Base-by-base conservation (phyloP, 2,888 invertebrate species). In the Branchinecta sandiegonensis region DNA sequence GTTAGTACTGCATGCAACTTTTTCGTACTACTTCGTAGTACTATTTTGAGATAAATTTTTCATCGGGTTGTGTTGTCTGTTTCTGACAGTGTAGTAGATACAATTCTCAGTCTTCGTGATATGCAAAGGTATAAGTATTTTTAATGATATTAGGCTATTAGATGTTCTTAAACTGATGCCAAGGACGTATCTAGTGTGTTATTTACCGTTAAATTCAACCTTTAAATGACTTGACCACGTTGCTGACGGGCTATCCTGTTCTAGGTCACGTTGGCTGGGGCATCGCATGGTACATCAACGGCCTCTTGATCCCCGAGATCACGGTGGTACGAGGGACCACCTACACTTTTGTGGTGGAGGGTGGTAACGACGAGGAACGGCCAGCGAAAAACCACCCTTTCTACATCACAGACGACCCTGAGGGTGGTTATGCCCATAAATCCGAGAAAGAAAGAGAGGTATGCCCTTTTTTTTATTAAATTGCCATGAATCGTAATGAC, bases 251-350 rank as follows among this genome's bases (percentile, higher is more conserved):
- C 47, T 70, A 48, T 14, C 46, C 47, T 67, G 73, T 73, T 73
- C 47, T 74, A 91, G 92, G 92, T 71, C 90, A 91, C 77, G 91
- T 92, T 17, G 93, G 93, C 48, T 91, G 91, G 90, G 92, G 92
- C 69, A 89, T 93, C 71, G 89, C 90, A 17, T 94, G 91, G 91
- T 94, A 91, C 80, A 85, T 94, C 76, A 93, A 94, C 79, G 92
- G 92, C 75, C 81, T 86, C 72, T 83, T 94, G 23, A 90, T 93
- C 72, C 94, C 94, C 0, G 93, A 94, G 79, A 80, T 94, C 47
- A 88, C 87, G 67, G 88, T 94, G 71, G 90, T 91, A 76, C 82
- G 93, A 65, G 93, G 92, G 3, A 84, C 86, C 76, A 90, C 87
- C 0, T 93, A 94, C 79, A 88, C 86, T 48, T 94, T 94, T 77